Evolutionary conservation across 2,888 invertebrate genomes (phyloP).

Genomic region (Lasioglossum morio): DNA sequence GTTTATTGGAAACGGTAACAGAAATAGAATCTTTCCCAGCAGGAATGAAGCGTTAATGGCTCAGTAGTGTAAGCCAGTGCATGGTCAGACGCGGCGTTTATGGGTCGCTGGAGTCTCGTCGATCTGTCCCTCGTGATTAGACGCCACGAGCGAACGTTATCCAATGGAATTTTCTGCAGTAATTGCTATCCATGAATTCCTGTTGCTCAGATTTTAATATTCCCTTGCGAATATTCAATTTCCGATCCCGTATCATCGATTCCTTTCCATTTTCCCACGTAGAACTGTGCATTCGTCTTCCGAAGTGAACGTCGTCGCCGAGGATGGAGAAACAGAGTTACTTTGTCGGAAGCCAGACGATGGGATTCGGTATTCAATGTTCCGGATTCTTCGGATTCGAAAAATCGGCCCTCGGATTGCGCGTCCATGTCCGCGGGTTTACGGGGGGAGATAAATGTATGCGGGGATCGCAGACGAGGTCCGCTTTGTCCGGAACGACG

Average conservation of each 20-base stretch:
- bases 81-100: neutral
- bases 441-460: neutral
- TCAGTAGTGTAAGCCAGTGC: constrained; percentile 3
- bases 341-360: neutral
- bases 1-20: neutral
- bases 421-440: neutral
- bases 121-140: neutral
- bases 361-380: neutral
- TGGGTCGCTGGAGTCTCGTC: neutral
- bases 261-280: no score
- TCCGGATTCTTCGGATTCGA: neutral
- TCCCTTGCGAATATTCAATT: neutral
- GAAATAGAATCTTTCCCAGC: neutral
- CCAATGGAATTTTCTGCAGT: neutral
- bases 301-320: no score
- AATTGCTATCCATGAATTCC: neutral
- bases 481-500: neutral
- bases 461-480: neutral
- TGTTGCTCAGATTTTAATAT: neutral
- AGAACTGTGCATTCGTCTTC: no score
- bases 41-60: neutral
- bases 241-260: no score
- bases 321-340: neutral
- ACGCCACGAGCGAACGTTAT: neutral
- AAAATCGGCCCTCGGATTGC: neutral